Base-by-base conservation (phyloP, 2,113 vertebrate species). In the Entosphenus tridentatus region DNA sequence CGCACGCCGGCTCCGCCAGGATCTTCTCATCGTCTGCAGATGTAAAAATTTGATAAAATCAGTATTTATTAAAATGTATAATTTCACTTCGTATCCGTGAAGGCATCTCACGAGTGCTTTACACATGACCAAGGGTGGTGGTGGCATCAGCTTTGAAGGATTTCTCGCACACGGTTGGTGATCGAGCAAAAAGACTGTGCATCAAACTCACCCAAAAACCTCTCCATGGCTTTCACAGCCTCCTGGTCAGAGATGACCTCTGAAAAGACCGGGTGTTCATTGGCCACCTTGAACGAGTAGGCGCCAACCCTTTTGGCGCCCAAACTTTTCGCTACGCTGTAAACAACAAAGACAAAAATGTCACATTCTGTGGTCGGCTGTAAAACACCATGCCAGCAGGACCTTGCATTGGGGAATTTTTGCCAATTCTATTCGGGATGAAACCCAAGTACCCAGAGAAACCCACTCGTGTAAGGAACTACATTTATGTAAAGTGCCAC, bases 1-100 rank as follows among this genome's bases (percentile, higher is more conserved):
- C 89, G 1, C 89, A 95, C 16, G 87, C 85, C 0, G 86, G 81
- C 73, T 95, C 80, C 77, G 92, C 91, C 77, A 95, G 73, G 75
- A 88, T 75, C 77, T 86, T 81, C 76, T 96, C 88, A 0, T 95
- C 88, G 1, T 92, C 89, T 95, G 81, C 2, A 13, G 56, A 39
- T 39, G 39, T 39, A 1, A 39, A 39, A 39, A 39, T 39, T 39
- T 5, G 4, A 39, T 39, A 1, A 55, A 70, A 70, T 58, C 56
- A 10, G 39, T 58, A 54, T 5, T 18, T 57, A 17, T 69, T 69
- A n/a, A 57, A 56, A 57, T 56, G 55, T 55, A 58, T 55, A 69
- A 69, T 57, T 7, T 17, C 12, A 57, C 16, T 39, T 54, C 57
- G 9, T 13, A 21, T 57, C 12, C 54, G 39, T 39, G 39, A 39